Evolutionary conservation across 2,113 vertebrate genomes (phyloP).

Genomic region (Oreotrochilus melanogaster): DNA sequence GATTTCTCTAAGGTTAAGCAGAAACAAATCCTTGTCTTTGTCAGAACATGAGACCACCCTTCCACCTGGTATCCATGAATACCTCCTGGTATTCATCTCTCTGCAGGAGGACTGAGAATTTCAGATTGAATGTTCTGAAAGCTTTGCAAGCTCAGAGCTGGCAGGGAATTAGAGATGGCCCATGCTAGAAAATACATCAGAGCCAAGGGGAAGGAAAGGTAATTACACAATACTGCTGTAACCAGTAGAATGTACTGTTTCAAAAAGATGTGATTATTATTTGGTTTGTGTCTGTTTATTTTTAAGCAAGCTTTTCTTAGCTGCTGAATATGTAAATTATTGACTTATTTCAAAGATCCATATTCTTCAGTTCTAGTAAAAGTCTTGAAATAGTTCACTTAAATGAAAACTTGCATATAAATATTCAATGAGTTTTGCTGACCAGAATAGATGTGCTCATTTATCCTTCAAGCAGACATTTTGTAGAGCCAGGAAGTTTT

Average conservation of each 20-base stretch:
- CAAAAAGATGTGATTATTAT: conserved; percentile 11
- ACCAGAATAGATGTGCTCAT: conserved; percentile 80
- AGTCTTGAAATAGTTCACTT: conserved; percentile 75
- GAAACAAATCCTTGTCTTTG: neutral
- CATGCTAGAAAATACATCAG: neutral
- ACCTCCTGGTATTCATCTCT: neutral
- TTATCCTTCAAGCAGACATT: conserved; percentile 72
- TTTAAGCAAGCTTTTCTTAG: conserved; percentile 9
- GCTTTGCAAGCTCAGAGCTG: neutral
- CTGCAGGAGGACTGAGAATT: neutral
- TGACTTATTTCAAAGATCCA: conserved; percentile 60
- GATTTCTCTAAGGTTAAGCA: neutral
- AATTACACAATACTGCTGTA: neutral
- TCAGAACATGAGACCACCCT: neutral
- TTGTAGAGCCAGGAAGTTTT: conserved; percentile 52
- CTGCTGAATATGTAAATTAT: conserved; percentile 46
- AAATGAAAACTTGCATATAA: conserved; percentile 77
- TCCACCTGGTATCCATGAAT: neutral
- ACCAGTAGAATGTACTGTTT: neutral
- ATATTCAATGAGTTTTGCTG: conserved; percentile 79
- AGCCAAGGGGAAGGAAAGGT: neutral
- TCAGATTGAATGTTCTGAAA: neutral
- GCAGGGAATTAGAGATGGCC: neutral
- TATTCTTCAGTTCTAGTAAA: conserved; percentile 65
- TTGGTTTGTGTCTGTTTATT: conserved; percentile 9